Percentiles rank a stretch among this genome's conserved stretches.
These are phyloP conservation scores for Aix galericulata DNA, from an alignment of 2,113 vertebrate genomes.

Conservation along the genomic window DNA sequence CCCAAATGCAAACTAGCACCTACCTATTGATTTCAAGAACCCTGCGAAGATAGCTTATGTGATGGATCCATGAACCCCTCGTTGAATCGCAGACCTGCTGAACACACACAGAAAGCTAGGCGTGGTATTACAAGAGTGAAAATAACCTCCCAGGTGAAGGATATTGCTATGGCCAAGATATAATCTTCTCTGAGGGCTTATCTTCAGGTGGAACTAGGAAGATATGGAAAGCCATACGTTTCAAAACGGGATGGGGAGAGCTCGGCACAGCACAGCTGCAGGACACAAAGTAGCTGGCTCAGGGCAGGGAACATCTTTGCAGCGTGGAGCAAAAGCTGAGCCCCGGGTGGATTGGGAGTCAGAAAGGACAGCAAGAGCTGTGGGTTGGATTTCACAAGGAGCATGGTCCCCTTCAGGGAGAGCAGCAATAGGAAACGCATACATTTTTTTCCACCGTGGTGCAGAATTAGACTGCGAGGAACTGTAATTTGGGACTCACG, in stretches of 20 bases:
- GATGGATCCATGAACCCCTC: neutral
- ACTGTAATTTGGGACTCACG: neutral
- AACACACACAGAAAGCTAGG: neutral
- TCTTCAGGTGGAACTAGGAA: neutral
- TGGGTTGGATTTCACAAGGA: neutral
- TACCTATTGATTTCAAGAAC: neutral
- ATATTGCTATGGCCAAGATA: neutral
- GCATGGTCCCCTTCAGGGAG: neutral
- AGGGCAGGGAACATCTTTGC: neutral
- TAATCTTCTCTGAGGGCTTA: neutral
- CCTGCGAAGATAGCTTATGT: neutral
- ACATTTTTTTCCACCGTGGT: neutral
- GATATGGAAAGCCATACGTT: neutral
- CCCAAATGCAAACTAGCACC: neutral
- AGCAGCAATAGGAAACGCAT: neutral
- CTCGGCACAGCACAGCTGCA: neutral
- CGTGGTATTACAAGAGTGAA: neutral
- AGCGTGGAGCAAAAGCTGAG: neutral
- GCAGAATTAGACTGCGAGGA: neutral
- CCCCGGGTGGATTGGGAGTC: neutral
- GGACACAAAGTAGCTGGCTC: neutral
- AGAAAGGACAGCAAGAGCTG: neutral
- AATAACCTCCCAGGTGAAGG: neutral
- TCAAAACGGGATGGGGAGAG: neutral
- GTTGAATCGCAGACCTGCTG: neutral